A percentile compares a stretch with the other conserved stretches of the same genome.
These are phyloP conservation scores for Kryptolebias marmoratus DNA, from an alignment of 2,113 vertebrate genomes.

Conservation along the genomic window DNA sequence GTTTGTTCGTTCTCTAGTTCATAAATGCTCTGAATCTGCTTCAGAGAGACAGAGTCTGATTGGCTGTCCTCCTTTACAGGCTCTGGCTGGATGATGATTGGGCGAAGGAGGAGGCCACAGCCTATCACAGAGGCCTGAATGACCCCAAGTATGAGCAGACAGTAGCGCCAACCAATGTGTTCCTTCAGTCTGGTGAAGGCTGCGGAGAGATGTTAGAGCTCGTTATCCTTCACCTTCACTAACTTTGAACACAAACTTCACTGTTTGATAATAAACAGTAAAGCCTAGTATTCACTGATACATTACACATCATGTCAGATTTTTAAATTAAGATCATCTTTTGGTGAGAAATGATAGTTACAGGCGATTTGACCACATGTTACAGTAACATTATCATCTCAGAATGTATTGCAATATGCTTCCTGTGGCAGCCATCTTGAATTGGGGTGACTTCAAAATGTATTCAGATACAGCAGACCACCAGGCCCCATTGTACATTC, in stretches of 20 bases:
- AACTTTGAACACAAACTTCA: background rate
- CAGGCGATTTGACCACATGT: too few relatives aligned
- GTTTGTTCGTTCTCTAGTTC: conserved; percentile 92
- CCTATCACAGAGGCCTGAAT: conserved; percentile 86
- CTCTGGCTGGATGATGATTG: conserved; percentile 81
- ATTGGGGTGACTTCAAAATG: too few relatives aligned
- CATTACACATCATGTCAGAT: too few relatives aligned
- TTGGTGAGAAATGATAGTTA: too few relatives aligned
- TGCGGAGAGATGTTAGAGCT: conserved; percentile 29
- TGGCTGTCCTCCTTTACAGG: conserved; percentile 9
- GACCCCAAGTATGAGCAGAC: conserved; percentile 86
- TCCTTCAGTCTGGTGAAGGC: conserved; percentile 88
- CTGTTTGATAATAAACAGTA: too few relatives aligned
- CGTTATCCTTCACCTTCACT: background rate
- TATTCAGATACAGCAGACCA: too few relatives aligned
- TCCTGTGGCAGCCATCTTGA: too few relatives aligned
- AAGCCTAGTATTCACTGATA: too few relatives aligned
- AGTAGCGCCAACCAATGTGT: conserved; percentile 89
- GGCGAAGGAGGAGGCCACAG: conserved; percentile 87
- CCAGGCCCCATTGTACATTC: too few relatives aligned
- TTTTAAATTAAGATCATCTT: too few relatives aligned
- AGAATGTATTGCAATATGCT: too few relatives aligned
- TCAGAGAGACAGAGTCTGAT: conserved; percentile 41
- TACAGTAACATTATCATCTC: too few relatives aligned
- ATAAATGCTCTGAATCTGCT: conserved; percentile 78